phyloP scores from a whole-genome alignment of 2,113 vertebrate genomes.

The Tapirus terrestris region DNA sequence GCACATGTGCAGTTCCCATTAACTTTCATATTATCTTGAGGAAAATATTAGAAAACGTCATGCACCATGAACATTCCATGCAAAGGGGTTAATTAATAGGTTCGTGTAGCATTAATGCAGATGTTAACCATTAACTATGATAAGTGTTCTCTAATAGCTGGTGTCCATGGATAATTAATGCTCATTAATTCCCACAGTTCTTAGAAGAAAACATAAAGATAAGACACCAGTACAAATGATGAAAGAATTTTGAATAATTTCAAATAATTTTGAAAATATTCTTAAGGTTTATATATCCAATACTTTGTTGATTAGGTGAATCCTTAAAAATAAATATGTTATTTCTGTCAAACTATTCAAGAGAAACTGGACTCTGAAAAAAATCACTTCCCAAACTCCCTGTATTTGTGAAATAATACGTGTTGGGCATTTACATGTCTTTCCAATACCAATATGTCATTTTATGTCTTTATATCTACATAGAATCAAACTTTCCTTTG shows the following conservation, averaged over 20 bases:
- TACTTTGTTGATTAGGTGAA: not conserved
- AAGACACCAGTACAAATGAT: not conserved
- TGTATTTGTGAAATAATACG: not conserved
- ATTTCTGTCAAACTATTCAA: constrained; percentile 40
- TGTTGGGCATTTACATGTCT: not conserved
- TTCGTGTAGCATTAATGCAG: constrained; percentile 69
- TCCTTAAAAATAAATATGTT: constrained; percentile 10
- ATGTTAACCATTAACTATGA: constrained; percentile 75
- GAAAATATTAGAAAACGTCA: constrained; percentile 76
- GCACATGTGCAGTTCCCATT: constrained; percentile 75
- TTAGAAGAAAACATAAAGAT: constrained; percentile 61
- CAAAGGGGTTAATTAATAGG: constrained; percentile 74
- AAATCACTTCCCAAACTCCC: not conserved
- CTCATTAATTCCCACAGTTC: not conserved
- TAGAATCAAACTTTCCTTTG: not conserved
- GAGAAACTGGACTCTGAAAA: not conserved
- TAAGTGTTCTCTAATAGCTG: constrained; percentile 60
- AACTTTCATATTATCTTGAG: constrained; percentile 73
- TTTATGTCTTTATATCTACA: not conserved
- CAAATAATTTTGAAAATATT: constrained; percentile 55
- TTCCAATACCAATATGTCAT: not conserved
- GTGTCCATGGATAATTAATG: constrained; percentile 62
- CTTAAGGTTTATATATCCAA: constrained; percentile 21
- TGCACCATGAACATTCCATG: constrained; percentile 67
- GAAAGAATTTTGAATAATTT: constrained; percentile 31